phyloP scores from a whole-genome alignment of 2,113 vertebrate species.

The Ibidorhyncha struthersii region DNA sequence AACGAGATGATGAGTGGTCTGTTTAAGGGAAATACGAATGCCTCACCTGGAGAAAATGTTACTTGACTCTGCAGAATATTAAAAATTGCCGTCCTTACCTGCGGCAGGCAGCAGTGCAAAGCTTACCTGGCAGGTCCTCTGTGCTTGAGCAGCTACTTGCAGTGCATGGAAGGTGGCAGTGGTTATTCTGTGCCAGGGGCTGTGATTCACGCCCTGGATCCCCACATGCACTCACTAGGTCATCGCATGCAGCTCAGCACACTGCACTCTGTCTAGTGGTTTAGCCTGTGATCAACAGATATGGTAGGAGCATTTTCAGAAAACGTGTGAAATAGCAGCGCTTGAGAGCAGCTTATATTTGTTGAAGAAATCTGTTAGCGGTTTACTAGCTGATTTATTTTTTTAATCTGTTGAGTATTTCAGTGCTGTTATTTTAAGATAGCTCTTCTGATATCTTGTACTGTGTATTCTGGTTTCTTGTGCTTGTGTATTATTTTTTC shows the following conservation, averaged over 20 bases:
- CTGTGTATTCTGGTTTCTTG: not conserved
- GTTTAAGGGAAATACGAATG: not conserved
- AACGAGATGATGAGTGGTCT: not conserved
- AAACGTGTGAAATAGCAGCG: not conserved
- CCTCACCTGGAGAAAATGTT: not conserved
- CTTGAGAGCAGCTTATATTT: not conserved
- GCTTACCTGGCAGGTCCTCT: not conserved
- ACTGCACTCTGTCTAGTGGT: not conserved
- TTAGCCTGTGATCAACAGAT: not conserved
- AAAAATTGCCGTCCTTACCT: not conserved
- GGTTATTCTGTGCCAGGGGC: not conserved
- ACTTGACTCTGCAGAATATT: not conserved
- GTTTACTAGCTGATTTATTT: not conserved
- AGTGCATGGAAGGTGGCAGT: not conserved
- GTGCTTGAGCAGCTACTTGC: not conserved
- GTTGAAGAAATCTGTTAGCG: not conserved
- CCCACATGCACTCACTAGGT: not conserved
- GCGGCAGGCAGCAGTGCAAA: not conserved
- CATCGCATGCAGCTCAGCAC: not conserved
- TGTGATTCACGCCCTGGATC: not conserved
- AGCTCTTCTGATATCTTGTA: not conserved
- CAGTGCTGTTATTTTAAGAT: not conserved
- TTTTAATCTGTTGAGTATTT: not conserved
- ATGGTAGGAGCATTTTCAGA: not conserved
- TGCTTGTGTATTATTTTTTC: not conserved